Base-by-base conservation (phyloP, 1,140 invertebrate species). In the Mya arenaria region DNA sequence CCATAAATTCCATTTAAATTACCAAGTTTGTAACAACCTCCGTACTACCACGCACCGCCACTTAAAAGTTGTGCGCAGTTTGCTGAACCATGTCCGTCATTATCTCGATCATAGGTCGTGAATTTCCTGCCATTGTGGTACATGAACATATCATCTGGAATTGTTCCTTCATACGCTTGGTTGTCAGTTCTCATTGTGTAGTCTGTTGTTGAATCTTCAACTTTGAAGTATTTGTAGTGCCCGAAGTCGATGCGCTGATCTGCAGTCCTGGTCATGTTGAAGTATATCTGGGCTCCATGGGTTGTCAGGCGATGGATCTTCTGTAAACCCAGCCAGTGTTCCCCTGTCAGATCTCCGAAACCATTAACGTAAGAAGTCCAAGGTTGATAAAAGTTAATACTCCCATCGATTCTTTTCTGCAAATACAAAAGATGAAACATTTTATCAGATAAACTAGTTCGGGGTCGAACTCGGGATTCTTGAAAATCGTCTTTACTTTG, bases 301-400 rank as follows among this genome's bases (percentile, higher is more conserved):
- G 28, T 41, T n/a, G 78, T 80, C 23, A 80, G 66, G 23, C 78
- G 19, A 32, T 80, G 78, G 32, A 80, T 80, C 34, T 62, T 69
- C 19, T 71, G 65, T 19, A 80, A 56, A n/a, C 78, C 78, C 3
- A 80, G 56, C 78, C 65, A 80, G 36, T 80, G 66, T 60, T 60
- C 65, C 13, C 65, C 41, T 28, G 56, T 36, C 5, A 63, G 25
- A n/a, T 58, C 19, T 36, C 66, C 78, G 62, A 80, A 80, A 39
- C 78, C 78, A 19, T 48, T 19, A 1, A 80, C 78, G n/a, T 80
- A 80, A 5, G 69, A 65, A 8, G 36, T 52, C 78, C 78, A 80
- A 34, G 36, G 34, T 37, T 28, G 48, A 37, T 71, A 71, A 37
- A 80, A 80, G 48, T 80, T 80, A 4, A 80, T 66, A 36, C 34